Base-by-base conservation (phyloP, 2,888 invertebrate genomes). In the Scaptomyza cyrtandrae region DNA sequence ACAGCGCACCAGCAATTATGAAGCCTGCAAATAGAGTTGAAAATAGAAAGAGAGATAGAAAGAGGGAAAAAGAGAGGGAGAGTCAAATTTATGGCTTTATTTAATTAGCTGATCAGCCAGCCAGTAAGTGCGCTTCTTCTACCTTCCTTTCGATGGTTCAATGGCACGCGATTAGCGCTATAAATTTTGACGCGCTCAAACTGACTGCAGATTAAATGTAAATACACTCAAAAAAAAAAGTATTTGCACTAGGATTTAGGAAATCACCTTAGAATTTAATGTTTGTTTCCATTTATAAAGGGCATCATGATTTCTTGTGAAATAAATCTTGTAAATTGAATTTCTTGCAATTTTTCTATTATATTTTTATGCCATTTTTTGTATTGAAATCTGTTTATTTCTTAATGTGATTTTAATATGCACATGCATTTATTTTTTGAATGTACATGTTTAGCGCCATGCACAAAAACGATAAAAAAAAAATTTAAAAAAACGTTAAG, bases 1-100 rank as follows among this genome's bases (percentile, higher is more conserved):
- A 97, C 56, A 97, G 95, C 35, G 96, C 95, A 44, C 96, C 96
- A 57, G 97, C 97, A 78, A 97, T 95, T 91, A 98, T 95, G 41
- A 97, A 94, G 82, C 97, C 97, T 84, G 95, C 57, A 68, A 71
- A 80, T 64, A 73, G 69, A 84, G 86, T 81, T 81, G 76, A 84
- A 83, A 86, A 70, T 24, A 16, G 19, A 24, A 1, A 11, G 1
- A 49, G 16, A 33, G 13, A 49, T 2, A 31, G 31, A 4, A 14
- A n/a, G 13, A 9, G n/a, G 6, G 29, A 24, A n/a, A 27, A 14
- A 14, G 13, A 19, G 49, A 50, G 10, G 3, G 33, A 19, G 10
- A n/a, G 45, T 27, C 37, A 63, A 67, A 79, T 86, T 86, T 84
- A 86, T 78, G 85, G 70, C 70, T 68, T 84, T 84, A 83, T 83